Percentiles rank a stretch among this genome's conserved stretches.
Conservation (phyloP, 2,113 vertebrate species). For the Corydoras maculifer region DNA sequence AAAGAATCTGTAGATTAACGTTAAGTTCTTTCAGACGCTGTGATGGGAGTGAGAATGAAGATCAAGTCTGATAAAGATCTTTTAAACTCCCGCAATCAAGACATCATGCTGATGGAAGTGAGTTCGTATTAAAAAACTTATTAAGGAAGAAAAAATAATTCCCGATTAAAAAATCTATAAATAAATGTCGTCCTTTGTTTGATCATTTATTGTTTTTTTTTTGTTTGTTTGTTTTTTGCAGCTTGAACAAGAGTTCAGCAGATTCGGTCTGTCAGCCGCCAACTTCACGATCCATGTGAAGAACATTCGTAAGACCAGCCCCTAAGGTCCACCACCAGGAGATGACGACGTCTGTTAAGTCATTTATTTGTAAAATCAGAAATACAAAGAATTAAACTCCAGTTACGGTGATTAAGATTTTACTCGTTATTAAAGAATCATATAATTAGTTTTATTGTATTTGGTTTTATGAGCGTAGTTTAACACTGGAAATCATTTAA, state of each 20-base stretch:
- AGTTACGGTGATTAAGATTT: too few relatives aligned
- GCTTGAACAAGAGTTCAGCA: constrained; percentile 20
- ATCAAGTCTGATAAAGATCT: neutral
- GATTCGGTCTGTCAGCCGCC: neutral
- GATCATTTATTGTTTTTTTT: neutral
- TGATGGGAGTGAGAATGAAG: constrained; percentile 10
- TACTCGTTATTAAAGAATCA: too few relatives aligned
- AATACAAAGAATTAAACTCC: too few relatives aligned
- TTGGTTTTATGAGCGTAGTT: too few relatives aligned
- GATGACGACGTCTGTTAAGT: too few relatives aligned
- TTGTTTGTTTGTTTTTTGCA: neutral
- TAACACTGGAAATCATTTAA: too few relatives aligned
- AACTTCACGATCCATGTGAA: constrained; percentile 19
- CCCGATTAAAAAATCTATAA: too few relatives aligned
- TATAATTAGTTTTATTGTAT: too few relatives aligned
- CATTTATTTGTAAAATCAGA: too few relatives aligned
- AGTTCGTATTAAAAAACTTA: neutral
- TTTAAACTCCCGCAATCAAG: neutral
- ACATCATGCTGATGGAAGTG: neutral
- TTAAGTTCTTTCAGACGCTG: neutral
- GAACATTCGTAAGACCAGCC: neutral
- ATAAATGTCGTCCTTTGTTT: neutral
- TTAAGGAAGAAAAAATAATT: too few relatives aligned
- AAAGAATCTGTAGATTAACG: too few relatives aligned
- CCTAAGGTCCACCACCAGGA: neutral